Evolutionary conservation across 2,888 invertebrate genomes (phyloP), one percentile per base, ranked within the genome.

Genomic region (Eupithecia insigniata): DNA sequence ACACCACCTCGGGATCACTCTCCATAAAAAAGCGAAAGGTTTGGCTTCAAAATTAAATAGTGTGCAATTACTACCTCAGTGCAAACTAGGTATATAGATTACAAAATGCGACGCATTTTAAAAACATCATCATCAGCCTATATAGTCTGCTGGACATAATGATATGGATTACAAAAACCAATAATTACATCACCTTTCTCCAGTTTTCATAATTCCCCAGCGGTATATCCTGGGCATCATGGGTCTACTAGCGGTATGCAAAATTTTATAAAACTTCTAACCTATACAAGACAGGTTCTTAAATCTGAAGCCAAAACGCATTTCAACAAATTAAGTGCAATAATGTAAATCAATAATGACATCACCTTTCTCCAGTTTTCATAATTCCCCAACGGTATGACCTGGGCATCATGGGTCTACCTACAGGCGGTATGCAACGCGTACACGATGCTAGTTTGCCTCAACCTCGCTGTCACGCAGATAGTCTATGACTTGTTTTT

Each of bases 371-470:
- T 88, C 87, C 91, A 96, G 96, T 93, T 86, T 95, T 95, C 88
- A 74, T 95, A 84, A 95, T 96, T 81, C 96, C 96, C 66, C 96
- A 96, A 91, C 95, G 97, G 82, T 96, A 96, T 86, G 95, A 96
- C 82, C 89, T 96, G 81, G 95, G 96, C 80, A 94, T 96, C 76
- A 97, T 97, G 97, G 96, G 96, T 26, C 95, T 97, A 82, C 85
- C 96, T n/a, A n/a, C 85, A 96, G 79, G 96, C 96, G 10, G 95
- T 97, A n/a, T n/a, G n/a, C 86, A 96, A 96, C 85, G 96, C 96
- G n/a, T 97, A 96, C 84, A 96, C 96, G 58, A 96, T 97, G 96
- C 94, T 97, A 12, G 96, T 96, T 2, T 96, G 96, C 75, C 94
- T 97, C 67, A 96, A 96, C 77, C 94, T 96, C 68, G 96, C 96